phyloP scores from a whole-genome alignment of 2,113 vertebrate genomes.

The Prunella fulvescens region DNA sequence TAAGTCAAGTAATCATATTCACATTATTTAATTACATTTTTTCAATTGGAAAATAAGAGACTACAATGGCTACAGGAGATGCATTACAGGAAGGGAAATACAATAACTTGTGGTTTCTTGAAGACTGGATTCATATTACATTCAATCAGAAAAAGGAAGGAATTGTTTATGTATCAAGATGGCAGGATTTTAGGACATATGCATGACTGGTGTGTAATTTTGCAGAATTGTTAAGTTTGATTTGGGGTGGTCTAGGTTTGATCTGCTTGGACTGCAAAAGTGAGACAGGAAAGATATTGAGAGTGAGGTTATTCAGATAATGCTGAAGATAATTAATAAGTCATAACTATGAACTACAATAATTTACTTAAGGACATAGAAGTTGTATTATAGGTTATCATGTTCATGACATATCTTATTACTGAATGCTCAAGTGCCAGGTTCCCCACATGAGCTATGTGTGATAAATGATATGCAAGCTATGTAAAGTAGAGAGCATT shows the following conservation, averaged over 20 bases:
- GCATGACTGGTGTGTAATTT: not conserved
- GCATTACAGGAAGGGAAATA: not conserved
- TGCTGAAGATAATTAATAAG: not conserved
- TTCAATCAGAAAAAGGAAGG: not conserved
- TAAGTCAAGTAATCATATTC: constrained; percentile 56
- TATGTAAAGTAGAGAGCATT: not conserved
- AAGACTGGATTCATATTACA: not conserved
- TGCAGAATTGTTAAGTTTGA: not conserved
- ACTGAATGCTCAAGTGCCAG: not conserved
- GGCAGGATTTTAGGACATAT: not conserved
- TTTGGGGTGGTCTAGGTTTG: not conserved
- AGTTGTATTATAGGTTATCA: not conserved
- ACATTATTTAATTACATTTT: constrained; percentile 49
- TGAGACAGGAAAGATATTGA: not conserved
- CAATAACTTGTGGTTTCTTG: not conserved
- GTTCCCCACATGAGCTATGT: not conserved
- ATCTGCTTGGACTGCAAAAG: not conserved
- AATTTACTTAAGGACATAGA: not conserved
- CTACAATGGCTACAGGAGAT: not conserved
- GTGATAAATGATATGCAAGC: not conserved
- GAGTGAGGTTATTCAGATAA: not conserved
- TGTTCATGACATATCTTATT: not conserved
- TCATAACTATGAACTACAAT: not conserved
- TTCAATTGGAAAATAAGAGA: not conserved
- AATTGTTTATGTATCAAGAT: not conserved